phyloP scores from a whole-genome alignment of 2,888 invertebrate genomes.

The Meiosimyza decipiens region DNA sequence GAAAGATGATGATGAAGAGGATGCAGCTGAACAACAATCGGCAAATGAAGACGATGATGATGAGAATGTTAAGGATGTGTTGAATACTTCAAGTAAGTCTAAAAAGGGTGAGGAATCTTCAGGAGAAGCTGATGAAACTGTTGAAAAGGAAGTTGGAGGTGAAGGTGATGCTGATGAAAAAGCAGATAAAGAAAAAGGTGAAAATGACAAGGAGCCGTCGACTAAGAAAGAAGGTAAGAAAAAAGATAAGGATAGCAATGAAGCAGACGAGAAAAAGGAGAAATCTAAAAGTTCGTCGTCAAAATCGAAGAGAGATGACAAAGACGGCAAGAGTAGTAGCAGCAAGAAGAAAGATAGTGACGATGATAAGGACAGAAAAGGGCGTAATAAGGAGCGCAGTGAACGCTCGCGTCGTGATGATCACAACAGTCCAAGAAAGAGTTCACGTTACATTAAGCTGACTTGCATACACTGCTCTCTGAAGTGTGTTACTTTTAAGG shows the following conservation, averaged over 20 bases:
- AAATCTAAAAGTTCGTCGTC: constrained; percentile 49
- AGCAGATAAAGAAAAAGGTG: constrained; percentile 51
- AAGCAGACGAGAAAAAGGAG: constrained; percentile 58
- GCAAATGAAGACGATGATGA: constrained; percentile 45
- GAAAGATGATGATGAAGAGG: constrained; percentile 45
- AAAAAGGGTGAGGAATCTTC: constrained; percentile 53
- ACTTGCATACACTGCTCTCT: constrained; percentile 82
- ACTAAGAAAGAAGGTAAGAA: constrained; percentile 64
- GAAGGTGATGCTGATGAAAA: constrained; percentile 49
- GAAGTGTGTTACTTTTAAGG: constrained; percentile 79
- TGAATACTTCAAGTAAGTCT: constrained; percentile 45
- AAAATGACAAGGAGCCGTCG: constrained; percentile 50
- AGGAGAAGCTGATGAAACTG: constrained; percentile 47
- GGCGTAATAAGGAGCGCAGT: constrained; percentile 48
- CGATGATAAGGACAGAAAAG: constrained; percentile 61
- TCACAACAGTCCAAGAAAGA: constrained; percentile 51
- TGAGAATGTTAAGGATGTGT: constrained; percentile 47
- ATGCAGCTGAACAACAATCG: constrained; percentile 6
- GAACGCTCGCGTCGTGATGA: constrained; percentile 53
- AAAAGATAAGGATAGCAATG: constrained; percentile 61
- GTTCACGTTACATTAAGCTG: constrained; percentile 73
- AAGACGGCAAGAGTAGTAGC: constrained; percentile 50
- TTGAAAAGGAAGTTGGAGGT: constrained; percentile 53
- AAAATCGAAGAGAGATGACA: constrained; percentile 51
- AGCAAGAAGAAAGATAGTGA: constrained; percentile 56